These are phyloP conservation scores for Melieria crassipennis DNA, from an alignment of 2,888 invertebrate genomes.

Conservation along the genomic window DNA sequence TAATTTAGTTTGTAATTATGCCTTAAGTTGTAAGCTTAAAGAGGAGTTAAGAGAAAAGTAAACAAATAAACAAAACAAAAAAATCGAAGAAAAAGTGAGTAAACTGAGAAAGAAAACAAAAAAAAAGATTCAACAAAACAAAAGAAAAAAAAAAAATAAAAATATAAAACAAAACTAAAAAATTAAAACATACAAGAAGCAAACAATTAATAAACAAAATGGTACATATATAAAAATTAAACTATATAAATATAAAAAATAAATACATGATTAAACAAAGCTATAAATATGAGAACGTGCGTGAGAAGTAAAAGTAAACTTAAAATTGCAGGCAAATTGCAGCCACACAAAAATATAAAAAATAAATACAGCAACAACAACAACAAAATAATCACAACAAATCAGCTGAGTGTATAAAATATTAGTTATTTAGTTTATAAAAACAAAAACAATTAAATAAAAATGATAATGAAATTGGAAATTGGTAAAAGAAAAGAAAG, in stretches of 20 bases:
- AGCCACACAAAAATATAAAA: slow-evolving; percentile 13
- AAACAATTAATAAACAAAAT: slow-evolving; percentile 40
- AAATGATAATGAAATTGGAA: neutral
- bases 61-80: slow-evolving; percentile 46
- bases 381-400: slow-evolving; percentile 8
- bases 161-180: slow-evolving; percentile 48
- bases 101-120: slow-evolving; percentile 42
- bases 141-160: slow-evolving; percentile 43
- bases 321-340: slow-evolving; percentile 29
- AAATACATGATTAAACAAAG: slow-evolving; percentile 33
- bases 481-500: slow-evolving; percentile 6
- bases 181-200: slow-evolving; percentile 31
- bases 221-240: slow-evolving; percentile 38
- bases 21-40: slow-evolving; percentile 63
- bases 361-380: slow-evolving; percentile 32
- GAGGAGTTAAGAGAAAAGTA: slow-evolving; percentile 52
- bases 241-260: slow-evolving; percentile 36
- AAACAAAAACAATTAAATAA: slow-evolving; percentile 1
- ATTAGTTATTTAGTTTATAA: slow-evolving; percentile 29
- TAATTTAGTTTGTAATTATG: slow-evolving; percentile 62
- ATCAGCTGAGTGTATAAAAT: slow-evolving; percentile 4
- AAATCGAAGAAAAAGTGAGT: slow-evolving; percentile 39
- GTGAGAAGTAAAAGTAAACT: slow-evolving; percentile 33
- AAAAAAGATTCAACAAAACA: slow-evolving; percentile 16
- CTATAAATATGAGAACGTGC: slow-evolving; percentile 31